Evolutionary conservation across 2,113 vertebrate species (phyloP).

Genomic region (Uropsilus gracilis): DNA sequence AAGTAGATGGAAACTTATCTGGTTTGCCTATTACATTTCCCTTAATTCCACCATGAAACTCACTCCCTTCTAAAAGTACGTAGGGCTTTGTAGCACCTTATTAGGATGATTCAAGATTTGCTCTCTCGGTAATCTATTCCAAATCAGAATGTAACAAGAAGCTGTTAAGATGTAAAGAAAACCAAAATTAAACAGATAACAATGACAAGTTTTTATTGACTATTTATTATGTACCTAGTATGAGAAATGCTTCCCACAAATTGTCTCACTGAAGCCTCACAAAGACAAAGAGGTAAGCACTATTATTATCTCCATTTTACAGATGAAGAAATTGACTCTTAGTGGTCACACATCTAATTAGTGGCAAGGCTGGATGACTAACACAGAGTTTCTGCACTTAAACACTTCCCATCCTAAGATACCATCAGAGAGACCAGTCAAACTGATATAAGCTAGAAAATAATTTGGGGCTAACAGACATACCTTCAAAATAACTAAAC

Average conservation of each 20-base stretch:
- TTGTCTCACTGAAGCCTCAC: neutral
- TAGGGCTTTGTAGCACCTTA: neutral
- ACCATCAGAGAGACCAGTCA: neutral
- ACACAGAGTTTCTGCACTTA: neutral
- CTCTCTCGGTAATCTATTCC: neutral
- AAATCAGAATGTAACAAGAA: conserved; percentile 37
- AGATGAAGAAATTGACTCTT: conserved; percentile 25
- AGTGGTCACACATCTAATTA: neutral
- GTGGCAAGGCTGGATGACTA: neutral
- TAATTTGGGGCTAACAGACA: neutral
- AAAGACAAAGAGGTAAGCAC: neutral
- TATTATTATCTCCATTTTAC: neutral
- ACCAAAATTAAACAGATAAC: conserved; percentile 27
- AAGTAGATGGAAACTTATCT: neutral
- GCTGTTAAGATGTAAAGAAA: neutral
- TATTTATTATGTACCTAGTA: neutral
- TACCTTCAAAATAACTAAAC: neutral
- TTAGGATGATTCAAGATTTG: neutral
- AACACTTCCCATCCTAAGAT: neutral
- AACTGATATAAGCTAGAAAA: neutral
- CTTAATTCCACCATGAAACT: neutral
- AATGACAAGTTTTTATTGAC: neutral
- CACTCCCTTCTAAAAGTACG: neutral
- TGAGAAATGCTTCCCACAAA: neutral
- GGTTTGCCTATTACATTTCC: neutral